phyloP scores from a whole-genome alignment of 2,113 vertebrate species.

The Aegithalos caudatus region DNA sequence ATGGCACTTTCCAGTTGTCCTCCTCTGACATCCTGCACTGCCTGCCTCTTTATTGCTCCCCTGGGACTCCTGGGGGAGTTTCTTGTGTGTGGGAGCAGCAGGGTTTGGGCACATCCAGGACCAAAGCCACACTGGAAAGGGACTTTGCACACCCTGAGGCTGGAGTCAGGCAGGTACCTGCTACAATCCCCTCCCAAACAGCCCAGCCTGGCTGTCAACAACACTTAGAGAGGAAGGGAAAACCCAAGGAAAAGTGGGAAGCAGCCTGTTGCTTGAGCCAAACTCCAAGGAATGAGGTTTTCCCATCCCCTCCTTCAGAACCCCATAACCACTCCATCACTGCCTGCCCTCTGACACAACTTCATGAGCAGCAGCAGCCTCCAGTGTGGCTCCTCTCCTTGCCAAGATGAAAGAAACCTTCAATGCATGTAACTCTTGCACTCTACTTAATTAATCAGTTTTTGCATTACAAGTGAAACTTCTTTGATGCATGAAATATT shows the following conservation, averaged over 20 bases:
- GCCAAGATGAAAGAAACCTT: slow-evolving; percentile 72
- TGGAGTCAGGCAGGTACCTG: not conserved
- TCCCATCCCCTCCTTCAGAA: not conserved
- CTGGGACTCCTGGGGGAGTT: not conserved
- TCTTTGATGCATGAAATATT: slow-evolving; percentile 73
- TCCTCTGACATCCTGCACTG: not conserved
- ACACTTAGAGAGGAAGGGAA: not conserved
- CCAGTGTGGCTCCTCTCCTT: slow-evolving; percentile 50
- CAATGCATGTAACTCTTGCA: slow-evolving; percentile 63
- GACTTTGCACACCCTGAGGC: not conserved
- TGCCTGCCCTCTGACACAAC: slow-evolving; percentile 44
- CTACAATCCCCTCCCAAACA: not conserved
- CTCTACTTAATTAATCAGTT: slow-evolving; percentile 77
- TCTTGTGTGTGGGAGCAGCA: accelerated
- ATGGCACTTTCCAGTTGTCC: not conserved
- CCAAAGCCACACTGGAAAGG: not conserved
- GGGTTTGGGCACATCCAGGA: accelerated
- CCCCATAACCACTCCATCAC: slow-evolving; percentile 19
- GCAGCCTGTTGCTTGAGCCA: not conserved
- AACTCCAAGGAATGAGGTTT: not conserved
- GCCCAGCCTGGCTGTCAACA: not conserved
- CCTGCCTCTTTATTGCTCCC: accelerated
- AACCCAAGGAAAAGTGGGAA: not conserved
- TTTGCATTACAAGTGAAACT: slow-evolving; percentile 71
- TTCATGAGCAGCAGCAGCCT: slow-evolving; percentile 47